A percentile compares a stretch with the other conserved stretches of the same genome.
Conservation (phyloP, 2,797 vertebrate species). For the Liasis olivaceus region DNA sequence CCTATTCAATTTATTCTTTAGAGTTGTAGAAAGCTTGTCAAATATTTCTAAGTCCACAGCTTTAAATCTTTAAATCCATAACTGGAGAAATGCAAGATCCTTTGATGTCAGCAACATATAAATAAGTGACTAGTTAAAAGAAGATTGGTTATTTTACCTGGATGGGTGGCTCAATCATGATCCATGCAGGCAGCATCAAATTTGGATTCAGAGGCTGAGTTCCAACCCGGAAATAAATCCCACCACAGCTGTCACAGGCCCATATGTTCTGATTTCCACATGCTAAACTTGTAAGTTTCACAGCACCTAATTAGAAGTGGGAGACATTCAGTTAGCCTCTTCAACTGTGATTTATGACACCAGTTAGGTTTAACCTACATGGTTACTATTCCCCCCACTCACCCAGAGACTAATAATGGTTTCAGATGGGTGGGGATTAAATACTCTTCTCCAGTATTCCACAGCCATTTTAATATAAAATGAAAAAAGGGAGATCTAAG, state of each 20-base stretch:
- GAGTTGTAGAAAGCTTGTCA: background rate
- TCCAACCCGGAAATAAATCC: constrained; percentile 94
- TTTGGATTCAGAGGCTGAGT: constrained; percentile 95
- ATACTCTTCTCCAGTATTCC: background rate
- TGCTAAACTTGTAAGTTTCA: constrained; percentile 85
- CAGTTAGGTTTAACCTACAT: background rate
- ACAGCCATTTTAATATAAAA: background rate
- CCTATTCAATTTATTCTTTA: background rate
- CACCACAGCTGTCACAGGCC: constrained; percentile 89
- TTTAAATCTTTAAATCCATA: background rate
- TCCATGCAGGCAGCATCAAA: constrained; percentile 98
- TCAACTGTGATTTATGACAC: background rate
- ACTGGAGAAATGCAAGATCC: constrained; percentile 6
- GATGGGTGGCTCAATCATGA: constrained; percentile 91
- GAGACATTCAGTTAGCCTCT: background rate
- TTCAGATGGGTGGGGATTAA: background rate
- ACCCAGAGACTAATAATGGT: background rate
- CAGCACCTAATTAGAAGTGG: constrained; percentile 73
- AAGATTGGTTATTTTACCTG: constrained; percentile 77
- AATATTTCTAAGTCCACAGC: background rate
- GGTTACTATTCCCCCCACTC: background rate
- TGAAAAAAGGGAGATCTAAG: background rate
- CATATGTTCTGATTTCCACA: constrained; percentile 96
- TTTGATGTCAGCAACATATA: background rate
- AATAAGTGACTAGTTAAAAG: constrained; percentile 1